Base-by-base conservation (phyloP, 2,888 invertebrate species). In the Elmis aenea region DNA sequence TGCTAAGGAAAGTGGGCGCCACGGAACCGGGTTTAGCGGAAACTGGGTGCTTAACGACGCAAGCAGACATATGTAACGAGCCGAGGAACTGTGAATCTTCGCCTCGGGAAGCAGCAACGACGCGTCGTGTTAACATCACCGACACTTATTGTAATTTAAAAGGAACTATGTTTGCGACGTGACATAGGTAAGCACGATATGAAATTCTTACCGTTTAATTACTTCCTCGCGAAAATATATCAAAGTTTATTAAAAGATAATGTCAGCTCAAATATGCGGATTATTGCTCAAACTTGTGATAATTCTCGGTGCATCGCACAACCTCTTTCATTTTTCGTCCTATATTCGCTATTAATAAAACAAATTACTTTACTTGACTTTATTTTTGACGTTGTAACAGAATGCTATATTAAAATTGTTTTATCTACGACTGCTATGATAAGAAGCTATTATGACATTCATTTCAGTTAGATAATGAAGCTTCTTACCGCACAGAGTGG, bases 201-300 rank as follows among this genome's bases (percentile, higher is more conserved):
- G 51, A 49, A 51, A 51, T 49, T 49, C 49, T 48, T 49, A 48
- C 33, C 39, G 37, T 33, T 43, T 51, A 51, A 51, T 51, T 51
- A 46, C 46, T 46, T 45, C 32, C 34, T 36, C 41, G 36, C 26
- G 45, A 42, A 50, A 48, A 48, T 50, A 42, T 50, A 43, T 45
- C 42, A 46, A 40, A 41, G 45, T 45, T 45, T 43, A 45, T 46
- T 44, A 43, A 33, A 42, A 31, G 24, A 26, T 29, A 29, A 34
- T 29, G 34, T 35, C 27, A 14, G 16, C 24, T 11, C 23, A 38
- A 27, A 27, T 33, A 38, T 33, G 20, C 14, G 32, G 16, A 38
- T 38, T 26, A 38, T 33, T 23, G 27, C 21, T 15, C 9, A 23
- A 8, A 8, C 8, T 4, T n/a, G n/a, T n/a, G n/a, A n/a, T n/a